phyloP scores from a whole-genome alignment of 1,140 invertebrate species.

The Goniozus legneri region DNA sequence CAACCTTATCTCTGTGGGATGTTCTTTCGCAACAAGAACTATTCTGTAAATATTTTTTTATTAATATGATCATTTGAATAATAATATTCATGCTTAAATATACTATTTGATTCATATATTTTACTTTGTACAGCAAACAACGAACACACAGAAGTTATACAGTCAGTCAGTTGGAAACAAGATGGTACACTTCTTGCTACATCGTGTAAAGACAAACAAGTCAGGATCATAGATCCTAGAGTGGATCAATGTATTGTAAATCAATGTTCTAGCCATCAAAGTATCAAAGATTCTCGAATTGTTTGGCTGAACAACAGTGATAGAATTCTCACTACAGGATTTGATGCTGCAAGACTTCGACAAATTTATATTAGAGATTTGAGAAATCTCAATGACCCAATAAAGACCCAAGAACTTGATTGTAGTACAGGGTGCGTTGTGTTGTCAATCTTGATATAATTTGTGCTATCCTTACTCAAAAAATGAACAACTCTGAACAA shows the following conservation, averaged over 20 bases:
- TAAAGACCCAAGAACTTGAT: constrained; percentile 78
- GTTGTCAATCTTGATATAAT: constrained; percentile 1
- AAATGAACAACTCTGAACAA: constrained; percentile 1
- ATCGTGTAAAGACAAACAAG: constrained; percentile 79
- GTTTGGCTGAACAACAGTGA: constrained; percentile 84
- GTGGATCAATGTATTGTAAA: constrained; percentile 60
- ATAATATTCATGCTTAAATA: neutral
- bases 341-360: constrained; percentile 71
- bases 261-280: constrained; percentile 74
- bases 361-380: constrained; percentile 86
- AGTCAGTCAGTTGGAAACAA: constrained; percentile 79
- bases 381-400: constrained; percentile 72
- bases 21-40: constrained; percentile 77
- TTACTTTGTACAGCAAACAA: constrained; percentile 60
- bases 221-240: constrained; percentile 78
- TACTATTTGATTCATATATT: constrained; percentile 11
- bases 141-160: constrained; percentile 80
- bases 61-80: constrained; percentile 3
- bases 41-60: constrained; percentile 60
- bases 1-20: constrained; percentile 83
- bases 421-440: constrained; percentile 76
- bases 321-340: constrained; percentile 78
- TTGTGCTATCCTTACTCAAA: neutral
- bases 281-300: constrained; percentile 85
- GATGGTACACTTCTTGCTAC: constrained; percentile 73